Evolutionary conservation across 2,113 vertebrate genomes (phyloP).

Genomic region (Acrocephalus kingi): DNA sequence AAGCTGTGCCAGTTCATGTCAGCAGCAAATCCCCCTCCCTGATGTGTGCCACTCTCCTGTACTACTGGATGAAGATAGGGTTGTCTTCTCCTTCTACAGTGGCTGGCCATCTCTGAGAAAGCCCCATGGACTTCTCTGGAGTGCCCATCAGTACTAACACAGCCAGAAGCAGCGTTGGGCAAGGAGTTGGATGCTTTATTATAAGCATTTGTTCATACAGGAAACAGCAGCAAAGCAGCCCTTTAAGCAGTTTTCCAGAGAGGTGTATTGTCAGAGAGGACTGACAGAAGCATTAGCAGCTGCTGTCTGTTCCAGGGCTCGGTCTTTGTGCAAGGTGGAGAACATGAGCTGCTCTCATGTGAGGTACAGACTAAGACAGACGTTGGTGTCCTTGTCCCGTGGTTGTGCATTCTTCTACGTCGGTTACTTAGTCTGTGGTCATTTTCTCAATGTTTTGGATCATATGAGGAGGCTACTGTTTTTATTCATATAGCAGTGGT

Average conservation of each 20-base stretch:
- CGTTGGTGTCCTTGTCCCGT: neutral
- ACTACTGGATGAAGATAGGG: neutral
- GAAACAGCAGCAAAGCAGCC: neutral
- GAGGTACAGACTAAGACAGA: neutral
- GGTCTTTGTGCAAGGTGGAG: neutral
- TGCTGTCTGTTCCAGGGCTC: neutral
- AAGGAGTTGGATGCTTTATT: neutral
- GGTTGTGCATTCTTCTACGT: neutral
- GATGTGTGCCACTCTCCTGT: neutral
- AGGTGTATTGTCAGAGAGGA: neutral
- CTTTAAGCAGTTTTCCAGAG: neutral
- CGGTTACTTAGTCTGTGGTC: neutral
- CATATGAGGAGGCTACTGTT: slow-evolving; percentile 1
- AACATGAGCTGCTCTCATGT: neutral
- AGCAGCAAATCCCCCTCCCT: neutral
- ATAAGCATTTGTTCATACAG: neutral
- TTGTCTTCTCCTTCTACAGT: neutral
- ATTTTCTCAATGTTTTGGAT: slow-evolving; percentile 20
- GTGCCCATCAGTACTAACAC: rapidly evolving
- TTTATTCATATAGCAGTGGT: slow-evolving; percentile 15
- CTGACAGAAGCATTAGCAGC: neutral
- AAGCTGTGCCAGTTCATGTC: neutral
- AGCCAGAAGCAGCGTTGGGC: neutral
- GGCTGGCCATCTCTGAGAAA: neutral
- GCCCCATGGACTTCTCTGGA: rapidly evolving